Base-by-base conservation (phyloP, 1,140 invertebrate species). In the Anastrepha obliqua region DNA sequence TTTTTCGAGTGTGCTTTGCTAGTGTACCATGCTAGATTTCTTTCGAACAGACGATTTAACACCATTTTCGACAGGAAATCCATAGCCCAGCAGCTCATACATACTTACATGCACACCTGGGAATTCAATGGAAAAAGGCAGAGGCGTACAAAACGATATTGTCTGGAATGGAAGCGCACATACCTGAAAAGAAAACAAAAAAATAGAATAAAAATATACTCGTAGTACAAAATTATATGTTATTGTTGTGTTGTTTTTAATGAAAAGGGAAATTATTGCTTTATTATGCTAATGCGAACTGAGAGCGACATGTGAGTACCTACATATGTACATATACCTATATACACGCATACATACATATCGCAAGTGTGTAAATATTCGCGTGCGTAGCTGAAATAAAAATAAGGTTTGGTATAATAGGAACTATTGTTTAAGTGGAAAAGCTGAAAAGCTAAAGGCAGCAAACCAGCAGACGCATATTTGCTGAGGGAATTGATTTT, bases 181-280 rank as follows among this genome's bases (percentile, higher is more conserved):
- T 81, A 81, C 74, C 74, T 81, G 74, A 51, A 81, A 81, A 29
- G 29, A 29, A 29, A 29, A 29, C 55, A 20, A 81, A 29, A 81
- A 62, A 62, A 47, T 44, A 70, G 3, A 42, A 42, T 5, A 70
- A 70, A 44, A 8, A 81, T 81, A 17, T n/a, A 62, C 5, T 62
- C 4, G 29, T 29, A 47, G 9, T 74, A 44, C 13, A 29, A 81
- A 81, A 81, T 81, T 81, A 81, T 81, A 81, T 29, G 74, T 55
- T 81, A 47, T 74, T 74, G 44, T 74, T 74, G 44, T 74, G 44
- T 74, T 2, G 39, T 5, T 74, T 74, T 51, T 74, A 51, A n/a
- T 74, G 44, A 74, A 74, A 74, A 74, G 17, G 44, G 7, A 74
- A 74, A 74, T 74, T 44, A 74, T 74, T 42, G 70, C 44, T 74